Evolutionary conservation across 92 coral and sea anemone genomes (phyloP), one percentile per base, ranked within the genome.

Genomic region (Umimayanthus kanabou): DNA sequence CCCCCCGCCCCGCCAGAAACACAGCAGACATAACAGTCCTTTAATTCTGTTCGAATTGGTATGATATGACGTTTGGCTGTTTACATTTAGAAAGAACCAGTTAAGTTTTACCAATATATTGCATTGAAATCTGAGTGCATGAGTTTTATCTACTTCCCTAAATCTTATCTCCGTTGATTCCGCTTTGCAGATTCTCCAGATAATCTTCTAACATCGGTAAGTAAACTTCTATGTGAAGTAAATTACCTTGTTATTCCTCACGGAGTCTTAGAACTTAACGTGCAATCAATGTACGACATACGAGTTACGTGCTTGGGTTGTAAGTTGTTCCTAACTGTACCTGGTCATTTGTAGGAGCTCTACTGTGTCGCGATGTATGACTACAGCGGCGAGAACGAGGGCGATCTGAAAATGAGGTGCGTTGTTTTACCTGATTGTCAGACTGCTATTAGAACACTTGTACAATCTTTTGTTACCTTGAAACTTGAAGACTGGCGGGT

Each of bases 361-460:
- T 85, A 80, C 65, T 94, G 95, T 80, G 98, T 97, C 0, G 95
- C 96, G 11, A 91, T 97, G 70, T 97, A 97, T 80, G 98, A 97
- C 83, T 97, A 95, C 78, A 82, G 80, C 47, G 99, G 95, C 14
- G 95, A 94, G 11, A 95, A 96, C 42, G 96, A 91, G 14, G 98
- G 99, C 45, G 99, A 97, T 84, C 90, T 97, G 20, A 91, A 75
- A 80, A 81, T 97, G 67, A 86, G 98, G 99, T 95, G 89, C 50
- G 91, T 14, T 18, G 16, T 42, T 72, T 66, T 25, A 67, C 13
- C 10, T 7, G 14, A 13, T 23, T 23, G 22, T 37, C 4, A 30
- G 42, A 2, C 9, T 13, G 39, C 69, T 61, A 18, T 26, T 9
- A 18, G 7, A 20, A 23, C 4, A 25, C 9, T 20, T 25, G 65